Conservation (phyloP, 2,113 vertebrate species). For the Pelvicachromis taeniatus region DNA sequence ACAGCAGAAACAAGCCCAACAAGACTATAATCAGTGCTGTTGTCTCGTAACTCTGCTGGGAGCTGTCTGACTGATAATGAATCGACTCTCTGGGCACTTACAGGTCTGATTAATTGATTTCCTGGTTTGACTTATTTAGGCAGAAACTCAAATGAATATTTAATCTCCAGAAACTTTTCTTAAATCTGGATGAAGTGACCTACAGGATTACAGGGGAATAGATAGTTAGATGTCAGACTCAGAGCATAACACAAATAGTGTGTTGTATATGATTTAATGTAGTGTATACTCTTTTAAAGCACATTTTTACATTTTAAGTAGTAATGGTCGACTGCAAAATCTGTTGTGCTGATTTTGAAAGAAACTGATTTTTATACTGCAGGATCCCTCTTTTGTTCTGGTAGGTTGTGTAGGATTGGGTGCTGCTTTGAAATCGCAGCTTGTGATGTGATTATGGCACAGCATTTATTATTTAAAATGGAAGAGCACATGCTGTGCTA, state of each 20-base stretch:
- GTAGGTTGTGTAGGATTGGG: neutral
- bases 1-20: slow-evolving; percentile 22
- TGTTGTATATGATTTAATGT: neutral
- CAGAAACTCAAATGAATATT: slow-evolving; percentile 4
- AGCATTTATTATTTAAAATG: neutral
- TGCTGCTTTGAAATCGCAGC: neutral
- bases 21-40: slow-evolving; percentile 26
- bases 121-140: neutral
- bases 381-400: neutral
- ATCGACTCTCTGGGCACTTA: slow-evolving; percentile 13
- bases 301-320: neutral
- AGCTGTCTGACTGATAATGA: slow-evolving; percentile 25
- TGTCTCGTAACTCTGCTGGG: slow-evolving; percentile 31
- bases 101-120: slow-evolving; percentile 22
- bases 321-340: neutral
- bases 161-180: neutral
- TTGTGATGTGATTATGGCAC: neutral
- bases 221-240: neutral
- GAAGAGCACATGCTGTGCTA: neutral
- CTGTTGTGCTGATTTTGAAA: neutral
- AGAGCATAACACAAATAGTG: neutral
- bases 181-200: neutral
- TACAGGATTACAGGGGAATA: neutral
- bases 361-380: neutral
- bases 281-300: neutral